These are phyloP conservation scores for Notoglanidium macrostoma DNA, from an alignment of 2,797 vertebrate species.

Conservation along the genomic window DNA sequence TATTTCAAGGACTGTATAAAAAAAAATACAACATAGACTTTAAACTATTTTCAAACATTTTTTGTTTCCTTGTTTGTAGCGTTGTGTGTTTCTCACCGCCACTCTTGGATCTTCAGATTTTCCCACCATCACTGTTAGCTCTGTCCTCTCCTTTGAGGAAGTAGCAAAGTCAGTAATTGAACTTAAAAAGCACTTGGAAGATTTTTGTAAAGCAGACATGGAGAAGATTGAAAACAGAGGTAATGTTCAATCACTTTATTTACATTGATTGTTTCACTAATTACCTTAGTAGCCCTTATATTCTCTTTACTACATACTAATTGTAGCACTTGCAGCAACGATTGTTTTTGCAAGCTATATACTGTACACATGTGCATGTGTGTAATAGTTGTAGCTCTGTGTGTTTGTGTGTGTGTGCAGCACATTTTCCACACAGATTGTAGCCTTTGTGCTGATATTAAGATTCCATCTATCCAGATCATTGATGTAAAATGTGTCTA, in stretches of 20 bases:
- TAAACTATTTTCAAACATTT: background rate
- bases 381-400: background rate
- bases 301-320: background rate
- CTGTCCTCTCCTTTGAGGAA: slow-evolving; percentile 25
- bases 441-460: background rate
- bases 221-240: slow-evolving; percentile 40
- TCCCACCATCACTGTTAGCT: slow-evolving; percentile 39
- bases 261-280: background rate
- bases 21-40: background rate
- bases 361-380: background rate
- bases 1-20: background rate
- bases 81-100: slow-evolving; percentile 31
- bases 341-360: background rate
- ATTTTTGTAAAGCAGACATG: slow-evolving; percentile 26
- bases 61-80: slow-evolving; percentile 33
- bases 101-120: slow-evolving; percentile 30
- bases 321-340: too few relatives aligned
- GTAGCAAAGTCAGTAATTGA: slow-evolving; percentile 30
- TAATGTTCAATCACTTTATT: slow-evolving; percentile 16
- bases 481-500: background rate
- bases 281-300: background rate
- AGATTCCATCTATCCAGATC: background rate
- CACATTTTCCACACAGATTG: background rate
- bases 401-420: too few relatives aligned
- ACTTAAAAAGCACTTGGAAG: slow-evolving; percentile 37